Evolutionary conservation across 2,888 invertebrate species (phyloP), one percentile per base, ranked within the genome.

Genomic region (Lysandra bellargus): DNA sequence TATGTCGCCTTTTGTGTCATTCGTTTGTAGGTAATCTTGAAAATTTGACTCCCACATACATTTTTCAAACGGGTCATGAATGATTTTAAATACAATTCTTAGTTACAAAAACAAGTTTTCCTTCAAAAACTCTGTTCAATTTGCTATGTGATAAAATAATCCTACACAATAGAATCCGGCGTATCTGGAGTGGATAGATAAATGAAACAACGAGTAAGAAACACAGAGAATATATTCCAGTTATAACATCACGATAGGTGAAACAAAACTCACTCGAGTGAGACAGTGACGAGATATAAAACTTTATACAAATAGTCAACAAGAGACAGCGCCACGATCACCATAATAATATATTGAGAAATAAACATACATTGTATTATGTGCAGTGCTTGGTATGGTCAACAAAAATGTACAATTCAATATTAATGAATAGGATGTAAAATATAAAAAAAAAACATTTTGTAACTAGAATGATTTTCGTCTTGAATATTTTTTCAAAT

Each of bases 161-260:
- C 9, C 9, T 9, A 44, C 44, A 44, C 9, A 9, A 44, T 44
- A 44, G 44, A 53, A 53, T 17, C 4, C 57, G 57, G 17, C 17
- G 57, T 57, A 57, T 57, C 17, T 57, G 57, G 40, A 60, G 4
- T 57, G 30, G 33, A 60, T 72, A 53, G 53, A 30, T 78, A 40
- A 81, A 90, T 88, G 88, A 83, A 90, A 91, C 91, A 86, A 84
- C 83, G 81, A 81, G 80, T 90, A 90, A 89, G 93, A 94, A 94
- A 94, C 93, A 94, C 93, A 92, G 93, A 94, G 90, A 92, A 91
- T 94, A 93, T 94, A 94, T 93, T 92, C 89, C 91, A 93, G 92
- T 92, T 91, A 91, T 91, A 92, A 93, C 92, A 92, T 91, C 91
- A 93, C 89, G 93, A 93, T 89, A 93, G 93, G 92, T 92, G 92